A percentile compares a stretch with the other conserved stretches of the same genome.
phyloP scores from a whole-genome alignment of 2,113 vertebrate species.

The Strigops habroptila region DNA sequence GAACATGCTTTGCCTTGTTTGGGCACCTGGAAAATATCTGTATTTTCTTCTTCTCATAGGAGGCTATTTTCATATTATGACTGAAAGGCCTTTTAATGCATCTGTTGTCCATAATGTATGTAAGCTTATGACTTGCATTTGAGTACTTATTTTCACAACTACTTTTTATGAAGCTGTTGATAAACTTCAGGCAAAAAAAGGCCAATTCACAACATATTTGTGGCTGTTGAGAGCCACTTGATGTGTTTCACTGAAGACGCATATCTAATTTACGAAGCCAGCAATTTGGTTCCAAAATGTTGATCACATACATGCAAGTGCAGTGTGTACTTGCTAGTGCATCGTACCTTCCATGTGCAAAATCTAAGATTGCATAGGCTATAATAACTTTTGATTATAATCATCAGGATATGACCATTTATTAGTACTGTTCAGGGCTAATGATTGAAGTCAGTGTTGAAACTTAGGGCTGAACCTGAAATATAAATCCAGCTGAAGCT shows the following conservation, averaged over 20 bases:
- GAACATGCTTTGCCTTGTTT: background rate
- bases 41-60: background rate
- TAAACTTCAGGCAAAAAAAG: background rate
- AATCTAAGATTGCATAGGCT: background rate
- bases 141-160: background rate
- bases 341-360: rapidly evolving
- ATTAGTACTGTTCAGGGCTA: background rate
- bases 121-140: background rate
- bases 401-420: background rate
- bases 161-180: background rate
- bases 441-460: background rate
- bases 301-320: rapidly evolving
- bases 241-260: background rate
- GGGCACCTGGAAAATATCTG: background rate
- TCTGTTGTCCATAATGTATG: background rate
- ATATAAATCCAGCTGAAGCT: background rate
- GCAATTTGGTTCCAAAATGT: no score
- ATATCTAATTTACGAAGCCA: background rate
- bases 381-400: background rate
- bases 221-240: background rate
- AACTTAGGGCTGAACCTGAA: background rate
- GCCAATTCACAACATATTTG: background rate
- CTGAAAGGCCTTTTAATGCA: background rate
- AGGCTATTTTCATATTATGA: background rate
- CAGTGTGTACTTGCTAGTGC: background rate